phyloP scores from a whole-genome alignment of 2,888 invertebrate genomes.

The Tenthredo distinguenda region DNA sequence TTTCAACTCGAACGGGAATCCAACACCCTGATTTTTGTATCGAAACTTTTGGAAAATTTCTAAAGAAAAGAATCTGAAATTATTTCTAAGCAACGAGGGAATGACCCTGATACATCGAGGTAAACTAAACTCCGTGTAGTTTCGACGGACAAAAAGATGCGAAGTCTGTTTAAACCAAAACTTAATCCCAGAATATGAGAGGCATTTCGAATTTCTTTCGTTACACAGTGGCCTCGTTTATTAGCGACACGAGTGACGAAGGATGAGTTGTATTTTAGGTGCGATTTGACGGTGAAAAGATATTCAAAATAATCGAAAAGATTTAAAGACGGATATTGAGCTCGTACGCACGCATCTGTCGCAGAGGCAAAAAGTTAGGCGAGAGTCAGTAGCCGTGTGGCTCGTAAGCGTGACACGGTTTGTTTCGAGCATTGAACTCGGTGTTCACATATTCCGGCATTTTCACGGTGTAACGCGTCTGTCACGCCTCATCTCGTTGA shows the following conservation, averaged over 20 bases:
- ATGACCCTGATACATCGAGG: neutral
- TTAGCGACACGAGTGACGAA: neutral
- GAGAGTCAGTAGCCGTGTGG: conserved; percentile 23
- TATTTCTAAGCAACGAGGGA: neutral
- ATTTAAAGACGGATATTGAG: neutral
- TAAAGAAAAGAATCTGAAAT: too few species aligned
- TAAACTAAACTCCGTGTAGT: too few species aligned
- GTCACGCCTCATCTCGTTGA: conserved; percentile 49
- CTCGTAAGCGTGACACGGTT: conserved; percentile 47
- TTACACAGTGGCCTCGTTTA: neutral
- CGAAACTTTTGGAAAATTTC: too few species aligned
- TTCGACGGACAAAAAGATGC: too few species aligned
- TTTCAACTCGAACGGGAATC: too few species aligned
- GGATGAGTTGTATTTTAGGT: neutral
- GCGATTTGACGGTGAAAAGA: neutral
- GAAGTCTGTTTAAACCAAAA: neutral
- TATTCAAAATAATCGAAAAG: neutral
- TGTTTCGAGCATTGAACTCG: conserved; percentile 51
- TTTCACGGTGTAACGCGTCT: conserved; percentile 50
- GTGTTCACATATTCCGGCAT: conserved; percentile 47
- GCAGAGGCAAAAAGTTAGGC: neutral
- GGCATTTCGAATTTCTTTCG: neutral
- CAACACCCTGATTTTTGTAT: too few species aligned
- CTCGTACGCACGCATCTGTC: neutral
- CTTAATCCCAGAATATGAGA: neutral